These are phyloP conservation scores for Gallirallus australis DNA, from an alignment of 2,797 vertebrate genomes.

Conservation along the genomic window DNA sequence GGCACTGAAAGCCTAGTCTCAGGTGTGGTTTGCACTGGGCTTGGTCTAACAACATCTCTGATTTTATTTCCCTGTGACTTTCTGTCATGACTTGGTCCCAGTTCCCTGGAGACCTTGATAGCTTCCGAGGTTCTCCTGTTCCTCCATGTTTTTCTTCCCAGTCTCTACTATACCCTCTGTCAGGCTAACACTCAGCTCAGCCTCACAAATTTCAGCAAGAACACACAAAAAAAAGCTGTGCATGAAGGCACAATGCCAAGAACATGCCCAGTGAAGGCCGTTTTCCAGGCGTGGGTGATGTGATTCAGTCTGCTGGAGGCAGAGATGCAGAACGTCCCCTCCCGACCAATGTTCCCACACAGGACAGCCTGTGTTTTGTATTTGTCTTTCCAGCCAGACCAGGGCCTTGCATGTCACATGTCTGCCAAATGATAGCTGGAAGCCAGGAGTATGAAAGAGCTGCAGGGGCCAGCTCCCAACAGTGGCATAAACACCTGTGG, in stretches of 20 bases:
- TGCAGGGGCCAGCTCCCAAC: neutral
- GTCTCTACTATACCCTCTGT: neutral
- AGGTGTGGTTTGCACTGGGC: neutral
- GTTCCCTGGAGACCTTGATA: neutral
- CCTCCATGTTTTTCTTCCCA: neutral
- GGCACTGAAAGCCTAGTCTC: neutral
- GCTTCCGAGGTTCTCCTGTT: neutral
- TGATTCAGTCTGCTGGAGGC: slow-evolving; percentile 5
- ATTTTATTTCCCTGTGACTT: neutral
- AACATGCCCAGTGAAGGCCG: neutral
- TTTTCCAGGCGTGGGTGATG: neutral
- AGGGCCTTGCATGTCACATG: neutral
- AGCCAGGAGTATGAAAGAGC: neutral
- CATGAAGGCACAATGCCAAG: neutral
- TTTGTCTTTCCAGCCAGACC: neutral
- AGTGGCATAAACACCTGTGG: no score
- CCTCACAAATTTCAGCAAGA: neutral
- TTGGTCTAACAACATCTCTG: neutral
- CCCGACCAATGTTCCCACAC: neutral
- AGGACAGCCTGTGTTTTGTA: neutral
- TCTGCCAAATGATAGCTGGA: neutral
- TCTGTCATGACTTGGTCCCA: neutral
- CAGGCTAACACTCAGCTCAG: neutral
- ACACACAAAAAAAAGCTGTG: neutral
- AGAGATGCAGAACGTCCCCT: neutral